Evolutionary conservation across 92 coral and sea anemone species (phyloP), one percentile per base, ranked within the genome.

Genomic region (Phenganax stokvisi): DNA sequence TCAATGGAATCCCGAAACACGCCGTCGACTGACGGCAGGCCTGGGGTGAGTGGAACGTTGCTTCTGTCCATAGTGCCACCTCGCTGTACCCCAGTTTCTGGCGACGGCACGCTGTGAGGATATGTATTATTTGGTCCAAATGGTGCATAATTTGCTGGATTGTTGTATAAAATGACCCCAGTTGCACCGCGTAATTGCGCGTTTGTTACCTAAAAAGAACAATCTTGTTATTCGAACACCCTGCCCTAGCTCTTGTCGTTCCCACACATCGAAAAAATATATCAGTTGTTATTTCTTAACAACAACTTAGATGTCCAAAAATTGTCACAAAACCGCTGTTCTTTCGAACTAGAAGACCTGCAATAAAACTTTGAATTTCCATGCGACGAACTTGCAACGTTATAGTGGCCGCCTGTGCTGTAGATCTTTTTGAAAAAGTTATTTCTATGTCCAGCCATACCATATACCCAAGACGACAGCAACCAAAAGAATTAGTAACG

Each of bases 31-130:
- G 97, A 67, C 56, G 97, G 97, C 29, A 92, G 87, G 65, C 87
- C 90, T 16, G 91, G 93, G 58, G 97, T 92, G 79, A 90, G 54
- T 10, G 93, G 93, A 71, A 90, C 97, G 15, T 93, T 93, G 27
- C 73, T 27, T 20, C 16, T 61, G 15, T 79, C 13, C 31, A 90
- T 67, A 16, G 68, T 85, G 0, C 59, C 83, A 10, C 97, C 97
- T 72, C 93, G 81, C 76, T 92, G 93, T 56, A 91, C 86, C 0
- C 90, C 93, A 56, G 91, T 84, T 61, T 84, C 84, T 17, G 97
- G 91, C 9, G 90, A 70, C 93, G 92, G 90, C 91, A 91, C 88
- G 8, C 90, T 74, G 15, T 84, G 60, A 44, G 97, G 97, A 62
- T 83, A 91, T 3, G 88, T 85, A 16, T 84, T 72, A 56, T 85